A percentile compares a stretch with the other conserved stretches of the same genome.
Evolutionary conservation across 2,888 invertebrate species (phyloP).

Genomic region (Dasysyrphus albostriatus): DNA sequence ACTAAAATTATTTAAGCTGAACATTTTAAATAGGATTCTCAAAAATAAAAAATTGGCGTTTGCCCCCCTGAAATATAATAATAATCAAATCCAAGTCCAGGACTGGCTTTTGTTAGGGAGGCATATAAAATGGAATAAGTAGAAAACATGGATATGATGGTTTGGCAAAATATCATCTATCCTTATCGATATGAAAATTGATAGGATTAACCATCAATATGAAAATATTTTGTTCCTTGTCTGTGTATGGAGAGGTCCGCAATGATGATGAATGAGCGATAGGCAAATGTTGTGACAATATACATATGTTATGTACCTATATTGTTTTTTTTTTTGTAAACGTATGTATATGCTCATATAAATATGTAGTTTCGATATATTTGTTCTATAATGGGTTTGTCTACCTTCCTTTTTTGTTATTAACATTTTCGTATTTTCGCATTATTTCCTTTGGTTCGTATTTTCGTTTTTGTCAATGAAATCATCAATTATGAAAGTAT

Average conservation of each 20-base stretch:
- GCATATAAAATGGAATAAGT: not conserved
- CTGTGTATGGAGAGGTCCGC: not conserved
- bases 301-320: not conserved
- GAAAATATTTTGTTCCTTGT: slow-evolving; percentile 56
- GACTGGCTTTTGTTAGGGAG: too few relatives aligned
- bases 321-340: not conserved
- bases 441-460: not conserved
- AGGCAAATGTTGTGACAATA: slow-evolving; percentile 8
- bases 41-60: too few relatives aligned
- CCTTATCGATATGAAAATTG: slow-evolving; percentile 69
- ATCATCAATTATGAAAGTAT: too few relatives aligned
- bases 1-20: too few relatives aligned
- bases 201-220: slow-evolving; percentile 67
- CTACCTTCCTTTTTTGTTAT: not conserved
- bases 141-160: slow-evolving; percentile 27
- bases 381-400: not conserved
- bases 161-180: slow-evolving; percentile 58
- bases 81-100: too few relatives aligned
- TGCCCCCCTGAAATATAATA: too few relatives aligned
- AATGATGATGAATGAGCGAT: slow-evolving; percentile 48
- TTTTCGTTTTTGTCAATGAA: not conserved
- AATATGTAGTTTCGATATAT: not conserved
- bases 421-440: not conserved
- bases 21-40: too few relatives aligned
- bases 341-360: not conserved